Base-by-base conservation (phyloP, 2,888 invertebrate genomes). In the Stomorhina lunata region DNA sequence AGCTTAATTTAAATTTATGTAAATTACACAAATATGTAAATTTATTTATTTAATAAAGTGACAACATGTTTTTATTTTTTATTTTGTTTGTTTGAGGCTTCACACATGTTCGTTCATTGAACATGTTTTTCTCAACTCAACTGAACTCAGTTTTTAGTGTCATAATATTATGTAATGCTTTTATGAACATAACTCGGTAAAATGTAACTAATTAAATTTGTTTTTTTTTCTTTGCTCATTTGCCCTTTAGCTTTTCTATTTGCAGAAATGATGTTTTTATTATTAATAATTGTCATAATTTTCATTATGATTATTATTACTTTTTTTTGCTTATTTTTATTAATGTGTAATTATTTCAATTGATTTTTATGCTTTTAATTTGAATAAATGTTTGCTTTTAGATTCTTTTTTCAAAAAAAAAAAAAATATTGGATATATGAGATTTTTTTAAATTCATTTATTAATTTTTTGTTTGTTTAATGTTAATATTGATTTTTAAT, bases 1-100 rank as follows among this genome's bases (percentile, higher is more conserved):
- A 82, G 79, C 82, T 83, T 85, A 85, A 85, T 85, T 85, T 83
- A 79, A 85, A 85, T 84, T 85, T 85, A 85, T 85, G 83, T 66
- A 82, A 82, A 82, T 82, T 79, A 76, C 82, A 76, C 79, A 82
- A 82, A 76, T 82, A 82, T 82, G 79, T 79, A 82, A 82, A 82
- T 82, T 75, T 82, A 79, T 82, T 79, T 71, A 82, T 82, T 82
- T 82, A 82, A 82, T 82, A 82, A 79, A 79, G 82, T 82, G 79
- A 71, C 75, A 79, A 79, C 82, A 76, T 69, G 75, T 76, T 76
- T 76, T 73, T 48, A 34, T 34, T 22, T 20, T n/a, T 32, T 55
- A 17, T 27, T 0, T 9, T 65, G 32, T 29, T 65, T 55, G 65
- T 17, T 9, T 40, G 40, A 57, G 12, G 20, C 15, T 9, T 9